A percentile compares a stretch with the other conserved stretches of the same genome.
phyloP scores from a whole-genome alignment of 1,140 invertebrate species.

The Drosophila prosaltans region DNA sequence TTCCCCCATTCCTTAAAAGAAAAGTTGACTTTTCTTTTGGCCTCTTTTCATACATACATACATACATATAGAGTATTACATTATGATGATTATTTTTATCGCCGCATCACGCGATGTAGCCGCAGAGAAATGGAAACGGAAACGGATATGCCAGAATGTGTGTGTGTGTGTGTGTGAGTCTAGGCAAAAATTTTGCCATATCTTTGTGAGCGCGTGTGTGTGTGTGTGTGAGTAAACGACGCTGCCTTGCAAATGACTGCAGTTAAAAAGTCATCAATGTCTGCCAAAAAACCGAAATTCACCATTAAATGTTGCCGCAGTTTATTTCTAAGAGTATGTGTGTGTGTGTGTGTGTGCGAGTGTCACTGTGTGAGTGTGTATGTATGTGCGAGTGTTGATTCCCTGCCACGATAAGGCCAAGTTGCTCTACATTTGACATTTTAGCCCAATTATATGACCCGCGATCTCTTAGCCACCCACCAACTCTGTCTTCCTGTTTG shows the following conservation, averaged over 20 bases:
- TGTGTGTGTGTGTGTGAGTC: constrained; percentile 28
- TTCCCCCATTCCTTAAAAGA: constrained; percentile 15
- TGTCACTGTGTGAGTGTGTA: not conserved
- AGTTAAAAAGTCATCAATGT: constrained; percentile 81
- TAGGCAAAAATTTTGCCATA: constrained; percentile 51
- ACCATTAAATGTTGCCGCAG: constrained; percentile 72
- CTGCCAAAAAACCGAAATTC: constrained; percentile 69
- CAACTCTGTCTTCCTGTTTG: not conserved
- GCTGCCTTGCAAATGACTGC: constrained; percentile 72
- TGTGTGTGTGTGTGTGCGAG: not conserved
- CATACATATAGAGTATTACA: constrained; percentile 34
- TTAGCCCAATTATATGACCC: constrained; percentile 48
- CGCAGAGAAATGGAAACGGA: constrained; percentile 52
- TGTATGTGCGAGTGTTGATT: constrained; percentile 43
- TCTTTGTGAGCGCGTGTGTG: constrained; percentile 40
- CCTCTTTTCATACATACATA: constrained; percentile 32
- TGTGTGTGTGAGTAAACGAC: constrained; percentile 52
- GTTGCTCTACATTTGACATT: constrained; percentile 20
- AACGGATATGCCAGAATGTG: constrained; percentile 67
- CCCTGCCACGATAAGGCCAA: constrained; percentile 46
- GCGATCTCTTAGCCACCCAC: constrained; percentile 4
- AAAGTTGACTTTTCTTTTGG: constrained; percentile 45
- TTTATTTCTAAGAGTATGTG: constrained; percentile 48
- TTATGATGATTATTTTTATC: constrained; percentile 81
- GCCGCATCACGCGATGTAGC: constrained; percentile 76